Evolutionary conservation across 2,113 vertebrate genomes (phyloP), one percentile per base, ranked within the genome.

Genomic region (Semicossyphus pulcher): DNA sequence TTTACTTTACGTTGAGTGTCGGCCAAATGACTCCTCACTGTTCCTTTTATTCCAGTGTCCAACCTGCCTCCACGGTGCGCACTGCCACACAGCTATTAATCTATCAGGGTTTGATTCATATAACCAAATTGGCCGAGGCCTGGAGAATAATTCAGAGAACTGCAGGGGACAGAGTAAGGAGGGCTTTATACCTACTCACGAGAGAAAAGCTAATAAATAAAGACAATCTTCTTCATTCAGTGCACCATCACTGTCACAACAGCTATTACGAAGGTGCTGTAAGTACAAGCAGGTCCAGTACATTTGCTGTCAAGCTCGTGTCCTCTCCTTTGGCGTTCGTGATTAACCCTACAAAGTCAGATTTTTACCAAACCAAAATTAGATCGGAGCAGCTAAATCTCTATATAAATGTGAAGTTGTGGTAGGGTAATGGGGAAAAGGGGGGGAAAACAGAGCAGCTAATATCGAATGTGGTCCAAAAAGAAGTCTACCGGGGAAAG

Each of bases 61-160:
- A 21, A 75, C 63, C 78, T 65, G 52, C 70, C 54, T 60, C 37
- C 26, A 14, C 4, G 3, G 67, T 37, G 60, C 57, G 62, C 21
- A 12, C 32, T 32, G 67, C 53, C 49, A 61, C 54, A 20, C 63
- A 36, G 20, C 37, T 83, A 86, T 90, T 86, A 90, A 92, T 91
- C 86, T 82, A 52, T 62, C 68, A 42, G n/a, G 11, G 34, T 26
- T 72, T 70, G 59, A 78, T 88, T 89, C 72, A 84, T 78, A 71
- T 78, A 77, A 87, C 86, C 77, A 84, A 85, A 91, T 79, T 89
- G 84, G 82, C 76, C 37, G 42, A 67, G 67, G 71, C 20, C 76
- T 58, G 39, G 63, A 59, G 66, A 62, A 83, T 86, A 65, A 87
- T 71, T 88, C 72, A 81, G 56, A 29, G 70, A 48, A 34, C 37